Evolutionary conservation across 2,888 invertebrate genomes (phyloP).

Genomic region (Dryobotodes eremita): DNA sequence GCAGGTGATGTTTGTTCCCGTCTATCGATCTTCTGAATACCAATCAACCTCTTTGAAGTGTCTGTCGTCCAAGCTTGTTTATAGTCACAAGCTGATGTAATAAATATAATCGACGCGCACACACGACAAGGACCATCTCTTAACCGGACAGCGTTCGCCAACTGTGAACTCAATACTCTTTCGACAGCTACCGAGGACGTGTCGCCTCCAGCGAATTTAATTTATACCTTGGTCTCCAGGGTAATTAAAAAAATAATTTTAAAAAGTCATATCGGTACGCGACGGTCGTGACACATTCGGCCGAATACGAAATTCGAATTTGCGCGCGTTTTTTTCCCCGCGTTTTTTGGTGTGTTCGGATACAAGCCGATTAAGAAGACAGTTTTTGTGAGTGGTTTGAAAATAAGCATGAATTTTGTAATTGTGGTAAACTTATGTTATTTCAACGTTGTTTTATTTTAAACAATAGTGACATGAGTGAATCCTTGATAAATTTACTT

Average conservation of each 20-base stretch:
- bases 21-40: constrained; percentile 82
- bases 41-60: constrained; percentile 89
- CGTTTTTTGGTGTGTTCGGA: constrained; percentile 78
- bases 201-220: constrained; percentile 78
- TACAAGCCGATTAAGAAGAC: constrained; percentile 71
- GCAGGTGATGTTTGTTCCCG: constrained; percentile 70
- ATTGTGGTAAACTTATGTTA: constrained; percentile 38
- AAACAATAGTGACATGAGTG: constrained; percentile 24
- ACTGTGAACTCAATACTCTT: constrained; percentile 87
- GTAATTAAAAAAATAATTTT: constrained; percentile 62
- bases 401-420: constrained; percentile 64
- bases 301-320: constrained; percentile 77
- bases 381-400: constrained; percentile 80
- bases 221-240: constrained; percentile 64
- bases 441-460: constrained; percentile 7
- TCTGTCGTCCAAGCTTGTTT: constrained; percentile 84
- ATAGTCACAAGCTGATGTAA: constrained; percentile 86
- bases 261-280: constrained; percentile 68
- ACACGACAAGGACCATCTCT: constrained; percentile 83
- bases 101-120: constrained; percentile 90
- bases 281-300: constrained; percentile 64
- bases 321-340: constrained; percentile 75
- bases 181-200: constrained; percentile 87
- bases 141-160: constrained; percentile 82
- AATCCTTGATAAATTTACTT: background rate